Base-by-base conservation (phyloP, 2,797 vertebrate species). In the Platyrinchus mystaceus region DNA sequence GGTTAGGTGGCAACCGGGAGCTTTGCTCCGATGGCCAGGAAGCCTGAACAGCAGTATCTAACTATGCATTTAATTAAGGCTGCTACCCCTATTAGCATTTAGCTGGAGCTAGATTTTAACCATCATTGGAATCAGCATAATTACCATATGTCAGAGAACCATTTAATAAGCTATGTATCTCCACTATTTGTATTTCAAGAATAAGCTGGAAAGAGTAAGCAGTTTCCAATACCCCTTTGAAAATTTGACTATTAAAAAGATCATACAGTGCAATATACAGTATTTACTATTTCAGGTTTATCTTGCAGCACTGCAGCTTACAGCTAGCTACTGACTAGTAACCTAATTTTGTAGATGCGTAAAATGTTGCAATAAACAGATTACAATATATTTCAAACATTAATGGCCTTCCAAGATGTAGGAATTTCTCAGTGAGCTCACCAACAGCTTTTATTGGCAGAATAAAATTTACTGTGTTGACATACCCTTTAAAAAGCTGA, bases 291-390 rank as follows among this genome's bases (percentile, higher is more conserved):
- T 92, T 82, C 52, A n/a, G 52, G 67, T 94, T 94, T 96, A 90
- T 91, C 85, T 90, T 76, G 77, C 77, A 79, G 80, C 34, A 10
- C 80, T 26, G 50, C 67, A 82, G 87, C 90, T 94, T 96, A 90
- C 36, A 75, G 84, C 58, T 28, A 67, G 91, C 95, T 94, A 80
- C 91, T 75, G 93, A 77, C 85, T 87, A 84, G 16, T 15, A 47
- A 21, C 50, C 39, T 77, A 70, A 88, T 86, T 97, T 97, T 89
- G 94, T 69, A 87, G 94, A 93, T 76, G 71, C 94, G 84, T 97
- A 97, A 97, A 97, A 95, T 36, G 87, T 77, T 76, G 21, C 94
- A 95, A 94, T 97, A 97, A 97, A 97, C 96, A 97, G 82, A 95
- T 96, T 96, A 95, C 95, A 95, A 50, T 79, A 90, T 94, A 97